These are phyloP conservation scores for Cossypha heuglini DNA, from an alignment of 2,797 vertebrate genomes.

Conservation along the genomic window DNA sequence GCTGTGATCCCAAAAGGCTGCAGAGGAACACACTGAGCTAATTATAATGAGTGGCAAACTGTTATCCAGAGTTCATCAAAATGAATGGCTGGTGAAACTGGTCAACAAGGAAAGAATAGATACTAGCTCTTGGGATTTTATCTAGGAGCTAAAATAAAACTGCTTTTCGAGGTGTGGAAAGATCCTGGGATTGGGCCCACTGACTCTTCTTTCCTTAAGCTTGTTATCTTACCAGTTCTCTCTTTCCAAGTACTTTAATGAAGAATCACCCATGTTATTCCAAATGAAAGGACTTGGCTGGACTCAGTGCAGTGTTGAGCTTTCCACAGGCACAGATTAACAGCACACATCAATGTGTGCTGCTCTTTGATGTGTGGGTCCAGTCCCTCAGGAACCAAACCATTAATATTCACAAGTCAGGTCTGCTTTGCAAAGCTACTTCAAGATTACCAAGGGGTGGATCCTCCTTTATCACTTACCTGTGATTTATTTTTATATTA, in stretches of 20 bases:
- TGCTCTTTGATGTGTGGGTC: background rate
- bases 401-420: background rate
- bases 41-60: background rate
- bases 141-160: background rate
- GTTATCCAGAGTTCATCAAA: background rate
- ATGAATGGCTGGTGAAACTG: background rate
- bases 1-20: background rate
- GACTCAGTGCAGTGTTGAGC: background rate
- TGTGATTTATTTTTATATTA: background rate
- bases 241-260: background rate
- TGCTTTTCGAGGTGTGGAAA: background rate
- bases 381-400: background rate
- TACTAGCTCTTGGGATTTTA: background rate
- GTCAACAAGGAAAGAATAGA: background rate
- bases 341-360: background rate
- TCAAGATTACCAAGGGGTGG: background rate
- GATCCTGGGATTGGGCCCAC: background rate
- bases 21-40: background rate
- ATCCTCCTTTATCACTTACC: background rate
- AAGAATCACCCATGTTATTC: background rate
- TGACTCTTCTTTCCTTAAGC: background rate
- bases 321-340: background rate
- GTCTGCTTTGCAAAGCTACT: background rate
- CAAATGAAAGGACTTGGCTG: background rate
- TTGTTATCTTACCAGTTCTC: no score